A percentile compares a stretch with the other conserved stretches of the same genome.
These are phyloP conservation scores for Camptogramma bilineatum DNA, from an alignment of 2,888 invertebrate species.

Conservation along the genomic window DNA sequence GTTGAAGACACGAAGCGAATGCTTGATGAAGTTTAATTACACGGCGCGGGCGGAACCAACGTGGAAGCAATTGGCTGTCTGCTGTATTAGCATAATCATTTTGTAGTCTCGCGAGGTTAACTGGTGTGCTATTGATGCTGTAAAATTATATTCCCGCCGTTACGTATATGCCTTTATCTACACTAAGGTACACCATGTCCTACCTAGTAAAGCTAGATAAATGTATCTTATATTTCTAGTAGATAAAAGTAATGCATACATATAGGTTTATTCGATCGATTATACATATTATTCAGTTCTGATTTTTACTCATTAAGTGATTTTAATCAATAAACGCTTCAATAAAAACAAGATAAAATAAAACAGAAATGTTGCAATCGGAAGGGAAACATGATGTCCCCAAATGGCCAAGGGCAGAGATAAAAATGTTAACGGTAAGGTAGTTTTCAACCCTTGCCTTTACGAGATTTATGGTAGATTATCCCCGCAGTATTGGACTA, in stretches of 20 bases:
- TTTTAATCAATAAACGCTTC: conserved; percentile 24
- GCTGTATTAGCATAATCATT: conserved; percentile 73
- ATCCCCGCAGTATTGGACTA: conserved; percentile 55
- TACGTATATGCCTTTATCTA: not conserved
- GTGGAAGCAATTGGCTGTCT: conserved; percentile 68
- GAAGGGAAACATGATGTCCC: conserved; percentile 56
- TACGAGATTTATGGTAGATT: conserved; percentile 60
- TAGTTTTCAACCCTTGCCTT: conserved; percentile 64
- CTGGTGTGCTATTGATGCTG: conserved; percentile 65
- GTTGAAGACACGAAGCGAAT: conserved; percentile 65
- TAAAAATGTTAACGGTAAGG: conserved; percentile 64
- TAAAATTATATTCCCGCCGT: not conserved
- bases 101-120: conserved; percentile 61
- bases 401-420: conserved; percentile 56
- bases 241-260: not conserved
- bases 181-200: too few relatives aligned
- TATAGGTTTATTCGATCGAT: too few relatives aligned
- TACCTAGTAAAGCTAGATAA: too few relatives aligned
- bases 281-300: not conserved
- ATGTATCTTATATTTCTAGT: not conserved
- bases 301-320: not conserved
- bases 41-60: conserved; percentile 54
- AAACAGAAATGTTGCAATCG: conserved; percentile 48
- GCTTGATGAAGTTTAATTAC: conserved; percentile 74
- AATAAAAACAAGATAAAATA: conserved; percentile 50